phyloP scores from a whole-genome alignment of 2,888 invertebrate species.

The Amblyjoppa proteus region DNA sequence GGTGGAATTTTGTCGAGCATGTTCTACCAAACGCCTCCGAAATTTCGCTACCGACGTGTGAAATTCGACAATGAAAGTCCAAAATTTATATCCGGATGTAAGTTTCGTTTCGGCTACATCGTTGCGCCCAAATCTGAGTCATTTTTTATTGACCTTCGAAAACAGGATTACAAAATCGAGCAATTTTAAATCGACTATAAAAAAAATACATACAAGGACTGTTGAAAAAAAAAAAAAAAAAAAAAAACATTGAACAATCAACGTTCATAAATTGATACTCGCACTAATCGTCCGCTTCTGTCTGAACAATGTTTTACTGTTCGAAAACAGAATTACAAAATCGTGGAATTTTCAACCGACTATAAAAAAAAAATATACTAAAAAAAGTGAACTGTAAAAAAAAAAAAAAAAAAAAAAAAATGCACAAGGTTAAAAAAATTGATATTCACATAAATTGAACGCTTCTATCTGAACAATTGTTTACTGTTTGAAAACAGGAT shows the following conservation, averaged over 20 bases:
- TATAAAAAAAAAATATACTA: neutral
- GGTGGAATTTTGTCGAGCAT: conserved; percentile 19
- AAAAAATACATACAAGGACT: neutral
- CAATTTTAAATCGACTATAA: neutral
- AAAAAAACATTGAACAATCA: neutral
- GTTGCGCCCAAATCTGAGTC: neutral
- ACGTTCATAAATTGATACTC: no score
- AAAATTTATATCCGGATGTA: neutral
- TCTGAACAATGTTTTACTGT: neutral
- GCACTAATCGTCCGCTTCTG: neutral
- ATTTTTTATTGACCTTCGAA: neutral
- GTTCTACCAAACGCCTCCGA: conserved; percentile 46
- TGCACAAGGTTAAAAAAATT: no score
- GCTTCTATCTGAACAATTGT: neutral
- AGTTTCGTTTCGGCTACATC: neutral
- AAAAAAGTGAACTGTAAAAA: neutral
- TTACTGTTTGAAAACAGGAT: neutral
- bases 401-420: neutral
- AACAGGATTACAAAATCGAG: no score
- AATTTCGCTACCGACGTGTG: conserved; percentile 42
- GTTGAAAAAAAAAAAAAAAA: neutral
- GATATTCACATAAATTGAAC: neutral
- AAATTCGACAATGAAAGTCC: conserved; percentile 14
- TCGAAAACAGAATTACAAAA: neutral
- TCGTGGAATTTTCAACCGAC: neutral